Evolutionary conservation across 2,113 vertebrate genomes (phyloP).

Genomic region (Perognathus longimembris): DNA sequence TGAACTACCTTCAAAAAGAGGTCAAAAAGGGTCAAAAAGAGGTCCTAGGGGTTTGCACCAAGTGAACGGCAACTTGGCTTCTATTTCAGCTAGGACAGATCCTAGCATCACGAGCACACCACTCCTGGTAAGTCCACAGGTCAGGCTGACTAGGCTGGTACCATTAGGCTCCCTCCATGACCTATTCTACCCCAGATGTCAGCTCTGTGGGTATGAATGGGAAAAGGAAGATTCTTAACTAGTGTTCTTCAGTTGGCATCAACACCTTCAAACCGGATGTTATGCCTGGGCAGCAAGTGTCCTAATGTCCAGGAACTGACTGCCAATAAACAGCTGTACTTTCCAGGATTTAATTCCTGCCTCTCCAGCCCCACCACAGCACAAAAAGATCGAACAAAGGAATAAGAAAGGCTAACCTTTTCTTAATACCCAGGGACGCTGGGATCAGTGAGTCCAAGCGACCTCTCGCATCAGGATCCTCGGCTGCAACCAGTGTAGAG

Average conservation of each 20-base stretch:
- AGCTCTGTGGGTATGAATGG: background rate
- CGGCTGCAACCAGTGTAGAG: slow-evolving; percentile 38
- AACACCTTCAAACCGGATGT: background rate
- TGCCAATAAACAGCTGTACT: background rate
- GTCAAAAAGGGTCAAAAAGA: background rate
- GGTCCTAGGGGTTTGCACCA: background rate
- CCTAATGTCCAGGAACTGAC: background rate
- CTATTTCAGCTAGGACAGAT: background rate
- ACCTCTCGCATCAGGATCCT: background rate
- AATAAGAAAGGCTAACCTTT: background rate
- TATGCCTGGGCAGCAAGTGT: background rate
- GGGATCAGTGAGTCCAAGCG: slow-evolving; percentile 30
- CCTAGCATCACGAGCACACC: background rate
- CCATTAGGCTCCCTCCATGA: background rate
- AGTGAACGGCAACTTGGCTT: background rate
- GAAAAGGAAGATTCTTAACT: slow-evolving; percentile 32
- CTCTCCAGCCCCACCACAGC: slow-evolving; percentile 6
- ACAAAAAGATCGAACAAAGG: background rate
- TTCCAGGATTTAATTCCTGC: slow-evolving; percentile 13
- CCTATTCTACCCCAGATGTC: background rate
- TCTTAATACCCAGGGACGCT: background rate
- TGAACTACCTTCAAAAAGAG: background rate
- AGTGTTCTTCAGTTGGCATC: background rate
- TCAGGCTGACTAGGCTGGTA: background rate
- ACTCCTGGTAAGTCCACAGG: background rate